A percentile compares a stretch with the other conserved stretches of the same genome.
phyloP scores from a whole-genome alignment of 2,797 vertebrate genomes.

The Alcedo quadribrachys region DNA sequence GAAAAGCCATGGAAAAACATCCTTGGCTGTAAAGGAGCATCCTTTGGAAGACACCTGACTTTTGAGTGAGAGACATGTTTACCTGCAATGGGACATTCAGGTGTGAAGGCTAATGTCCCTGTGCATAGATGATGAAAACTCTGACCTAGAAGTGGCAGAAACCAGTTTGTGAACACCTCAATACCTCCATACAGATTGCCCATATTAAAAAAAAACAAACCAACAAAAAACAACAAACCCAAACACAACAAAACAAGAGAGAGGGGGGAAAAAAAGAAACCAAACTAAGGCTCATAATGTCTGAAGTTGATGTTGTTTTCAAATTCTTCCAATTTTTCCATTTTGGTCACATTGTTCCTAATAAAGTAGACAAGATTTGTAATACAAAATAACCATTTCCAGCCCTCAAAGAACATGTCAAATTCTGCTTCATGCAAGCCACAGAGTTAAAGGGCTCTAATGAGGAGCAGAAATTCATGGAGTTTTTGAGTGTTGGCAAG shows the following conservation, averaged over 20 bases:
- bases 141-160: not conserved
- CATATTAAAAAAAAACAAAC: not conserved
- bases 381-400: constrained; percentile 20
- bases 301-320: constrained; percentile 20
- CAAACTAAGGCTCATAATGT: not conserved
- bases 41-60: not conserved
- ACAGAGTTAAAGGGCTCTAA: constrained; percentile 27
- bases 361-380: constrained; percentile 2
- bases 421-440: constrained; percentile 9
- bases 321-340: constrained; percentile 10
- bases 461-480: constrained; percentile 39
- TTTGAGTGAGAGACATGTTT: not conserved
- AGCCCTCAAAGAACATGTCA: not conserved
- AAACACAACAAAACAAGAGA: no score
- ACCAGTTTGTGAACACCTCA: not conserved
- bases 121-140: not conserved
- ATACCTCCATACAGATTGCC: not conserved
- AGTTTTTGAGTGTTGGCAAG: constrained; percentile 41
- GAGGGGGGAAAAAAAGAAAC: not conserved
- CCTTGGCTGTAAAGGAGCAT: not conserved
- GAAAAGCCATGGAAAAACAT: not conserved
- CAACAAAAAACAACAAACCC: no score
- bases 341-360: not conserved
- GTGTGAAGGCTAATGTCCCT: not conserved
- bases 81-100: not conserved